A percentile compares a stretch with the other conserved stretches of the same genome.
phyloP scores from a whole-genome alignment of 2,113 vertebrate species.

The Prochilodus magdalenae region DNA sequence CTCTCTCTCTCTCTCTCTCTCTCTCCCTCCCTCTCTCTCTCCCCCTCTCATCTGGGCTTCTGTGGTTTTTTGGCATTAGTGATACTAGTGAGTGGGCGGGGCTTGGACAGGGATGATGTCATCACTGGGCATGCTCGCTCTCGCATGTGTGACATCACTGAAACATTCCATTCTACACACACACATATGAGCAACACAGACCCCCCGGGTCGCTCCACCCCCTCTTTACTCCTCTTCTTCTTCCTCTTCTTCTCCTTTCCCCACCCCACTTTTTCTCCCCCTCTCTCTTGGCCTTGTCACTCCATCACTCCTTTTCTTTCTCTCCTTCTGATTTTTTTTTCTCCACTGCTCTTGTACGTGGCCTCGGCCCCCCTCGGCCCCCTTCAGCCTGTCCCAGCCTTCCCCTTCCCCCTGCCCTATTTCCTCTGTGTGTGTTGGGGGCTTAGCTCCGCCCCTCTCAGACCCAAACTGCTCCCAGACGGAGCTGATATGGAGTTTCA shows the following conservation, averaged over 20 bases:
- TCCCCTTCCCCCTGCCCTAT: background rate
- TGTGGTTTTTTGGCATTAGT: slow-evolving; percentile 60
- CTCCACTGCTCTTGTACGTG: background rate
- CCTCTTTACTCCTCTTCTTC: slow-evolving; percentile 33
- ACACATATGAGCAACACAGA: slow-evolving; percentile 69
- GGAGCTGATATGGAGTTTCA: slow-evolving; percentile 55
- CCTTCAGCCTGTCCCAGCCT: too few species aligned
- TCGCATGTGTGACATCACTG: slow-evolving; percentile 77
- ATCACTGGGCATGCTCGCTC: slow-evolving; percentile 75
- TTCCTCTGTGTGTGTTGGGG: slow-evolving; percentile 14
- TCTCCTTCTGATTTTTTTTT: background rate
- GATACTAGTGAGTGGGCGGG: slow-evolving; percentile 58
- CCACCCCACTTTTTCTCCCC: slow-evolving; percentile 41
- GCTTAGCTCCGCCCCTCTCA: slow-evolving; percentile 41
- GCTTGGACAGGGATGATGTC: slow-evolving; percentile 72
- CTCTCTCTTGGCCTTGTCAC: slow-evolving; percentile 21
- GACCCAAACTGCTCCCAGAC: slow-evolving; percentile 67
- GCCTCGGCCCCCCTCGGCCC: background rate
- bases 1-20: background rate
- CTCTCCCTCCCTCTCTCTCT: background rate
- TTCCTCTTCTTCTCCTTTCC: slow-evolving; percentile 35
- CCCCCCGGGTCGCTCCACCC: slow-evolving; percentile 49
- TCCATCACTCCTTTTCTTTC: slow-evolving; percentile 10
- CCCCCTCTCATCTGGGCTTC: slow-evolving; percentile 30
- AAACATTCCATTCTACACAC: slow-evolving; percentile 77